Evolutionary conservation across 2,888 invertebrate species (phyloP), one percentile per base, ranked within the genome.

Genomic region (Dioctria linearis): DNA sequence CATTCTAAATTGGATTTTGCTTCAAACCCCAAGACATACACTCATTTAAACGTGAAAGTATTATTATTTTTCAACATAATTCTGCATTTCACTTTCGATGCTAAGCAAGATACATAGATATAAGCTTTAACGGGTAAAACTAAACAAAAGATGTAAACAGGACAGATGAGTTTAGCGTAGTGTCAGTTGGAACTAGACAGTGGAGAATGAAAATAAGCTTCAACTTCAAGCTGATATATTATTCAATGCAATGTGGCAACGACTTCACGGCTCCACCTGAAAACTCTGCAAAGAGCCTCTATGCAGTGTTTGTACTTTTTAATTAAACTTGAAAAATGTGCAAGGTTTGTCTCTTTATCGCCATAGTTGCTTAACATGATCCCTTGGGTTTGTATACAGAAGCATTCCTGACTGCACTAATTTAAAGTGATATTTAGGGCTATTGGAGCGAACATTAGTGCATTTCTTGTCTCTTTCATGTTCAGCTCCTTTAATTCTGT

Each of bases 321-420:
- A 71, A 71, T 71, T 71, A 71, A 71, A 71, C 71, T 54, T 71
- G 39, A 71, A 71, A 71, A 71, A 71, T 71, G 40, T 66, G 66
- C 66, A 66, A 42, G 42, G 66, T 37, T 40, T 37, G 43, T 71
- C 49, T 46, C 3, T 51, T 39, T 39, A 25, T 51, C 51, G 49
- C 37, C 8, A 40, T 39, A 40, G 37, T 37, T 51, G 51, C 51
- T 71, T 46, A 51, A 43, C 49, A 71, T 71, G 51, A 43, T 71
- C 51, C 42, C 67, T 43, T 66, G 46, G 13, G 9, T 43, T n/a
- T 67, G 25, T 46, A 37, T 42, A 51, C 25, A n/a, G n/a, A 25
- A 43, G 54, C 71, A n/a, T 46, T 39, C 51, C 49, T 37, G 46
- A 49, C 37, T 43, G 37, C 51, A 40, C 51, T 71, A 71, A 39